Percentiles rank a stretch among this genome's conserved stretches.
Conservation (phyloP, 2,113 vertebrate genomes). For the Oncorhynchus tshawytscha region DNA sequence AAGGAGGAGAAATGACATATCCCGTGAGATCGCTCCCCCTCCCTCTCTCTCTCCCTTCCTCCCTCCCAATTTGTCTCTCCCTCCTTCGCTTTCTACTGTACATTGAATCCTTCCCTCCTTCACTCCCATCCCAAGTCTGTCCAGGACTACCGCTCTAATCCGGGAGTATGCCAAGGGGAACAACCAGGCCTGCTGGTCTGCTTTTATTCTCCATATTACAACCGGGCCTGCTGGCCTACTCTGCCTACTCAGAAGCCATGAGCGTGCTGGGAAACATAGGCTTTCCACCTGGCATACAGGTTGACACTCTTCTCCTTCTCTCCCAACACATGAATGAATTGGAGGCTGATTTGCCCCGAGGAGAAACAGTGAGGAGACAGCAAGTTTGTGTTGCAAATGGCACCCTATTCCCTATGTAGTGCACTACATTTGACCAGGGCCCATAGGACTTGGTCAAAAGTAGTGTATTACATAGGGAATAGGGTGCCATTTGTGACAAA, state of each 20-base stretch:
- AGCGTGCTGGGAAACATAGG: not conserved
- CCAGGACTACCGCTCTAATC: not conserved
- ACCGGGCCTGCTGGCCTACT: not conserved
- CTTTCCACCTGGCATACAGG: too few relatives aligned
- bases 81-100: not conserved
- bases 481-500: too few relatives aligned
- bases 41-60: not conserved
- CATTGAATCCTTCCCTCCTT: not conserved
- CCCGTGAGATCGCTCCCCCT: not conserved
- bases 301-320: not conserved
- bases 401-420: too few relatives aligned
- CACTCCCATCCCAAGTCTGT: too few relatives aligned
- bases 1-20: not conserved
- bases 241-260: not conserved
- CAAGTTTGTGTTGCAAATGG: too few relatives aligned
- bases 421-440: too few relatives aligned
- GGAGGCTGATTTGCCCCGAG: too few relatives aligned
- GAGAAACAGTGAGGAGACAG: too few relatives aligned
- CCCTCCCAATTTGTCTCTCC: not conserved
- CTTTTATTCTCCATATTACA: not conserved
- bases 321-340: not conserved
- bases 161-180: not conserved
- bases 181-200: not conserved
- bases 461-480: too few relatives aligned
- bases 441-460: too few relatives aligned